These are phyloP conservation scores for Chrysodeixis includens DNA, from an alignment of 2,888 invertebrate genomes.

Conservation along the genomic window DNA sequence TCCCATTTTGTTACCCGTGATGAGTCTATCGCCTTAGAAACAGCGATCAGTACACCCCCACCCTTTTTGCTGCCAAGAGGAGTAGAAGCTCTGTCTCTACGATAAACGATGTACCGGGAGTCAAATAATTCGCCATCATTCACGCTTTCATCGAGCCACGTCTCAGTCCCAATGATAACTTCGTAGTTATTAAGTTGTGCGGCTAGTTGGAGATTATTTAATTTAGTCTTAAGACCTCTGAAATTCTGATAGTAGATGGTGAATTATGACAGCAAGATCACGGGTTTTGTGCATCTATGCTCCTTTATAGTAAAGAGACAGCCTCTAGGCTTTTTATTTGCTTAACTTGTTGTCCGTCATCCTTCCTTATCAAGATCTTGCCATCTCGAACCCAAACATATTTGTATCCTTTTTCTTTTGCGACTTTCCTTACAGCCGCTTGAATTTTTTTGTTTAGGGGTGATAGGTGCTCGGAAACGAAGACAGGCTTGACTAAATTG, in stretches of 20 bases:
- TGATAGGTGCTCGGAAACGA: slow-evolving; percentile 9
- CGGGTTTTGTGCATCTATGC: background rate
- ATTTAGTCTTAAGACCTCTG: background rate
- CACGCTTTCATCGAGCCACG: background rate
- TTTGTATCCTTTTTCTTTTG: slow-evolving; percentile 10
- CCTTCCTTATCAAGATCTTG: background rate
- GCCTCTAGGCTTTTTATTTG: slow-evolving; percentile 3
- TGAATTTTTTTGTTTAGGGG: slow-evolving; percentile 9
- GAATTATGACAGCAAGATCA: background rate
- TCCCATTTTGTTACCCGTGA: background rate
- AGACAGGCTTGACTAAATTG: slow-evolving; percentile 3
- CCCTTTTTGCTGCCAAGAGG: background rate
- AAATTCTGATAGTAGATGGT: background rate
- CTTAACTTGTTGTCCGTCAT: background rate
- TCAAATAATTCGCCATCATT: slow-evolving; percentile 5
- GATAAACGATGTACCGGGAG: background rate
- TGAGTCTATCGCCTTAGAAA: slow-evolving; percentile 6
- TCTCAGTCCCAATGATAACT: background rate
- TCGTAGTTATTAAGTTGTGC: background rate
- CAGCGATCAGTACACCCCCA: slow-evolving; percentile 14
- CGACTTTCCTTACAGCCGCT: slow-evolving; percentile 8
- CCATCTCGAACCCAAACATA: slow-evolving; percentile 5
- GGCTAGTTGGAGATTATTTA: background rate
- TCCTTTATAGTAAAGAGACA: background rate
- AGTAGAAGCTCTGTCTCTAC: background rate